Evolutionary conservation across 2,797 vertebrate genomes (phyloP).

Genomic region (Bradypodion pumilum): DNA sequence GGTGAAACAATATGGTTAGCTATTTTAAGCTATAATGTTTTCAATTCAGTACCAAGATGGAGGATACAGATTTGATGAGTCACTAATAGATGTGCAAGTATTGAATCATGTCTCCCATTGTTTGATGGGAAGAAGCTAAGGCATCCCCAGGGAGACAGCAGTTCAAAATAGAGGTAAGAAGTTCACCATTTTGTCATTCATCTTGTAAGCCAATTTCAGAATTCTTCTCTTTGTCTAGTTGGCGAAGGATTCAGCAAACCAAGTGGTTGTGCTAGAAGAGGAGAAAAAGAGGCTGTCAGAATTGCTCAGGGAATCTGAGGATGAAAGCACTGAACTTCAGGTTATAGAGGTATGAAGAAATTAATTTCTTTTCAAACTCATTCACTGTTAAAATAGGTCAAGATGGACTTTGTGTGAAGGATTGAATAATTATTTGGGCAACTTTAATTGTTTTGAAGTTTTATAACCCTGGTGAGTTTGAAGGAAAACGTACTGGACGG

Average conservation of each 20-base stretch:
- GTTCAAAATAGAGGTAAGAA: not conserved
- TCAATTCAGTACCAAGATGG: no score
- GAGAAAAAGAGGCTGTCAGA: constrained; percentile 84
- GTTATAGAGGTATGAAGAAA: constrained; percentile 77
- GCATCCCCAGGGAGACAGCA: no score
- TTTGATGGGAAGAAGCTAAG: no score
- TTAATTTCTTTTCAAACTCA: not conserved
- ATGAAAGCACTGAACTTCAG: constrained; percentile 68
- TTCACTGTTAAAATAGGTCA: not conserved
- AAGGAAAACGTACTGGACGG: not conserved
- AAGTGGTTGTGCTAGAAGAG: constrained; percentile 77
- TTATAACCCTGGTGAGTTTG: not conserved
- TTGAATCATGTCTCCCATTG: no score
- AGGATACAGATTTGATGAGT: no score
- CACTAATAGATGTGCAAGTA: no score
- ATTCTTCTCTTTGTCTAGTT: constrained; percentile 74
- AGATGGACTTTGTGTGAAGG: not conserved
- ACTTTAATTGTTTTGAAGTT: not conserved
- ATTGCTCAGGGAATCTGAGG: constrained; percentile 82
- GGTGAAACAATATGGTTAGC: no score
- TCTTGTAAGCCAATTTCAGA: constrained; percentile 14
- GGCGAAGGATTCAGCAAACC: constrained; percentile 76
- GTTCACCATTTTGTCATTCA: not conserved
- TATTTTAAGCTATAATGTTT: no score
- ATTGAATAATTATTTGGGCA: not conserved